Evolutionary conservation across 1,140 invertebrate species (phyloP).

Genomic region (Heliconius melpomene): DNA sequence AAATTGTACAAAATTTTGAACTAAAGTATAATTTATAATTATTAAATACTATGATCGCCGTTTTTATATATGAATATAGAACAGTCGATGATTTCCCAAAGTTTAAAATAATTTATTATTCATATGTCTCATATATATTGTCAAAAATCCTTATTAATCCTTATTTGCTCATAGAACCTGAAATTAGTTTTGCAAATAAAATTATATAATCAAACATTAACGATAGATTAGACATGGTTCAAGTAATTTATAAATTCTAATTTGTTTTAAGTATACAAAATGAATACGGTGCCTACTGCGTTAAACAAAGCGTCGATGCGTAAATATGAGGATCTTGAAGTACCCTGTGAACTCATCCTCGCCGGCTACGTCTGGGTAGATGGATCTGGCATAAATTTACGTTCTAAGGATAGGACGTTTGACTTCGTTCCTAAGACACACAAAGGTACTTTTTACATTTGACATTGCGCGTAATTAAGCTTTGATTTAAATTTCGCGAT

Average conservation of each 20-base stretch:
- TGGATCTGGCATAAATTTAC: conserved; percentile 89
- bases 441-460: conserved; percentile 77
- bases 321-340: conserved; percentile 86
- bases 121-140: too few species aligned
- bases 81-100: too few species aligned
- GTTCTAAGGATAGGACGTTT: conserved; percentile 91
- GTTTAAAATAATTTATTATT: too few species aligned
- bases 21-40: neutral
- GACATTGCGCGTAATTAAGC: neutral
- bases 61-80: too few species aligned
- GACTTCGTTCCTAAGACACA: conserved; percentile 85
- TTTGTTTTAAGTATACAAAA: conserved; percentile 44
- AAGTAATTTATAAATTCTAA: neutral
- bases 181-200: neutral
- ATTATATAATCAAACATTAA: neutral
- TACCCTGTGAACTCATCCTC: conserved; percentile 86
- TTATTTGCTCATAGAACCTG: neutral
- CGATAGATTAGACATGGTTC: too few species aligned
- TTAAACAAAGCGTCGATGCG: conserved; percentile 82
- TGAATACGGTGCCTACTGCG: conserved; percentile 63
- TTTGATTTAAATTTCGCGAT: neutral
- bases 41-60: too few species aligned
- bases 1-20: neutral
- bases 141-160: too few species aligned
- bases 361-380: conserved; percentile 95